Evolutionary conservation across 2,888 invertebrate genomes (phyloP).

Genomic region (Synergus japonicus): DNA sequence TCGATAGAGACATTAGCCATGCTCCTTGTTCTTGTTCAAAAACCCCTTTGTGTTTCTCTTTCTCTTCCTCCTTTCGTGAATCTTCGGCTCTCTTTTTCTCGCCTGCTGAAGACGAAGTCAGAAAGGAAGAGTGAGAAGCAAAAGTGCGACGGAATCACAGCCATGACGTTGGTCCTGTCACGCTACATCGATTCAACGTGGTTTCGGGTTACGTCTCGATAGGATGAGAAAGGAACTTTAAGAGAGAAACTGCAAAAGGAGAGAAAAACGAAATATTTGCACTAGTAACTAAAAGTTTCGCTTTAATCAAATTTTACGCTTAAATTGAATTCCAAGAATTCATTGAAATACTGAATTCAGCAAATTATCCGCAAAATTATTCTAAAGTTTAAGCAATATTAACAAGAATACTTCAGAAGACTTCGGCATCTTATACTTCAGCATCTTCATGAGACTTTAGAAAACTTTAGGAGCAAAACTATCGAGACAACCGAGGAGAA

Average conservation of each 20-base stretch:
- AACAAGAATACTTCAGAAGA: no score
- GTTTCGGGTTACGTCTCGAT: slow-evolving; percentile 3
- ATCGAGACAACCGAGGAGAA: no score
- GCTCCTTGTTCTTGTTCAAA: slow-evolving; percentile 62
- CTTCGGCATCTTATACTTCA: no score
- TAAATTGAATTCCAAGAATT: background rate
- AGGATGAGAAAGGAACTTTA: background rate
- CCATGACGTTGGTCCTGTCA: slow-evolving; percentile 48
- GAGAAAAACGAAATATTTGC: background rate
- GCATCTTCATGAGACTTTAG: no score
- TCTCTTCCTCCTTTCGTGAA: slow-evolving; percentile 42
- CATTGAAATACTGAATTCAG: background rate
- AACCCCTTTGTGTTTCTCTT: slow-evolving; percentile 55
- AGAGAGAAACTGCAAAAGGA: background rate
- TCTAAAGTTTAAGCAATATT: no score
- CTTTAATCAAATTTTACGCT: slow-evolving; percentile 27
- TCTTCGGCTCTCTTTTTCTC: slow-evolving; percentile 40
- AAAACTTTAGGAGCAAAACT: no score
- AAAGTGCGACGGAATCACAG: slow-evolving; percentile 50
- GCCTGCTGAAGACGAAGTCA: slow-evolving; percentile 40
- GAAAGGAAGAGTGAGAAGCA: slow-evolving; percentile 38
- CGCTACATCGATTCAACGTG: slow-evolving; percentile 16
- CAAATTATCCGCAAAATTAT: background rate
- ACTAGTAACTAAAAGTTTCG: slow-evolving; percentile 31
- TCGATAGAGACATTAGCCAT: slow-evolving; percentile 65